Evolutionary conservation across 2,797 vertebrate species (phyloP).

Genomic region (Benthosema pterotum): DNA sequence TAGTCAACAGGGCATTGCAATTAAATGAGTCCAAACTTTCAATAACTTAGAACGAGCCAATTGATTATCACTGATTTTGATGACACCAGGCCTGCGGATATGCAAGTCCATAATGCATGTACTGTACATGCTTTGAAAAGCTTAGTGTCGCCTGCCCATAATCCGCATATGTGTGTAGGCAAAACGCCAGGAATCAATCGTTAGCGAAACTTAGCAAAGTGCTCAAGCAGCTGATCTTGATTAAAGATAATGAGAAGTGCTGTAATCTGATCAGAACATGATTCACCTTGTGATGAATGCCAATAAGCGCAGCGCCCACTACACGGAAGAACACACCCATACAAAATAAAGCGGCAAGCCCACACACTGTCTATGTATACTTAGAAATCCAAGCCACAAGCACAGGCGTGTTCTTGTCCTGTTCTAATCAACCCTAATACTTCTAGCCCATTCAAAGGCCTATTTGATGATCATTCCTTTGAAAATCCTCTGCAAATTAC

Average conservation of each 20-base stretch:
- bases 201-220: constrained; percentile 46
- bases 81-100: too few relatives aligned
- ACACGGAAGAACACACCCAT: constrained; percentile 32
- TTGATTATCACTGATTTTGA: too few relatives aligned
- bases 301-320: constrained; percentile 35
- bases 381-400: neutral
- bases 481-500: constrained; percentile 40
- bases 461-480: constrained; percentile 68
- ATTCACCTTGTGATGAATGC: constrained; percentile 59
- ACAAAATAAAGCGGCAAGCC: neutral
- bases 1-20: too few relatives aligned
- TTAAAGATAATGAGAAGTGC: constrained; percentile 65
- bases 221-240: constrained; percentile 62
- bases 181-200: constrained; percentile 40
- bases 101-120: too few relatives aligned
- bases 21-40: too few relatives aligned
- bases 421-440: constrained; percentile 51
- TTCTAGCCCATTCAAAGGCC: constrained; percentile 56
- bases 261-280: constrained; percentile 61
- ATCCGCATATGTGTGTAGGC: neutral
- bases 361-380: constrained; percentile 2
- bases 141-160: too few relatives aligned
- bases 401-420: constrained; percentile 16
- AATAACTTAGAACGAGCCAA: too few relatives aligned
- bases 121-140: too few relatives aligned